Evolutionary conservation across 2,797 vertebrate species (phyloP).

Genomic region (Sebastes kiyomatsui): DNA sequence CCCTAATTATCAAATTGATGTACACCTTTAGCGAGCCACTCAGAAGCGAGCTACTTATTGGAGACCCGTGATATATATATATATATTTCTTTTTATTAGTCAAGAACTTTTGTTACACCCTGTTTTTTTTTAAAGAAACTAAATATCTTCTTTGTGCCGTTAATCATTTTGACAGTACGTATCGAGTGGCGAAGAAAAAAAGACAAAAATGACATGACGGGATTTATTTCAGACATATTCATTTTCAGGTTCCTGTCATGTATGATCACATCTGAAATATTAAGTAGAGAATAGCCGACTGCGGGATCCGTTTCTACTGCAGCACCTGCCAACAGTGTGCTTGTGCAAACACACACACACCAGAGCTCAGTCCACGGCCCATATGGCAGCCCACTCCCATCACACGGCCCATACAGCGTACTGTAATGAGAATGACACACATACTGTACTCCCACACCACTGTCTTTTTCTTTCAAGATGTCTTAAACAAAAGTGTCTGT

Average conservation of each 20-base stretch:
- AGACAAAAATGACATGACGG: slow-evolving; percentile 9
- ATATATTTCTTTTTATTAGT: not conserved
- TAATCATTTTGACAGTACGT: slow-evolving; percentile 55
- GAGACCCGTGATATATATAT: no score
- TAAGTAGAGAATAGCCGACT: slow-evolving; percentile 18
- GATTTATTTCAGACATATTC: slow-evolving; percentile 51
- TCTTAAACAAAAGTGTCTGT: slow-evolving; percentile 53
- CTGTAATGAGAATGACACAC: slow-evolving; percentile 49
- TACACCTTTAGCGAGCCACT: no score
- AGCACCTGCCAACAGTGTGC: slow-evolving; percentile 48
- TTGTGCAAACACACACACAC: not conserved
- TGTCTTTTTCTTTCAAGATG: slow-evolving; percentile 51
- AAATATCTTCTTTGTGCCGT: not conserved
- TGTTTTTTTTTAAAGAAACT: not conserved
- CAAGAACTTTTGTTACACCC: not conserved
- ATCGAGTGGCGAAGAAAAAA: slow-evolving; percentile 47
- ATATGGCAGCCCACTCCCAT: slow-evolving; percentile 40
- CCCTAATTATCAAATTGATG: no score
- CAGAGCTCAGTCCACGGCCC: slow-evolving; percentile 20
- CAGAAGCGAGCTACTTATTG: no score
- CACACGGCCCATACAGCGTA: slow-evolving; percentile 17
- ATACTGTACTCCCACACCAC: not conserved
- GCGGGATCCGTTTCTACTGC: slow-evolving; percentile 23
- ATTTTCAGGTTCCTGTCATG: slow-evolving; percentile 51
- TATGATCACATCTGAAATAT: slow-evolving; percentile 52